A percentile compares a stretch with the other conserved stretches of the same genome.
phyloP scores from a whole-genome alignment of 2,888 invertebrate species.

The Drosophila lacicola region DNA sequence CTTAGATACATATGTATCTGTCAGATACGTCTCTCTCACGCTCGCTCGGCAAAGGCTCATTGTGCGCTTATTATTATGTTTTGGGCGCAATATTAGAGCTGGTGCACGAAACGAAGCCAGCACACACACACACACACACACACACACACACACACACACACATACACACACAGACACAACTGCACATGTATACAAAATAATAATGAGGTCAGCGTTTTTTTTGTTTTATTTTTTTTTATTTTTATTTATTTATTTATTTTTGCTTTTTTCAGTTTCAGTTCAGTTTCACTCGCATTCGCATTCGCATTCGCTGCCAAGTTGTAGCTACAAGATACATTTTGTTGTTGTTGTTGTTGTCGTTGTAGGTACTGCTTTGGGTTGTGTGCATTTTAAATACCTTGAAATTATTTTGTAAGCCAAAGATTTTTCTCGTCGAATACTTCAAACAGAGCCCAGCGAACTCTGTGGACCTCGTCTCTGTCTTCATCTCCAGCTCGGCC shows the following conservation, averaged over 20 bases:
- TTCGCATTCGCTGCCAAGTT: conserved; percentile 61
- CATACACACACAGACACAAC: conserved; percentile 17
- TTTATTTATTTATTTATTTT: conserved; percentile 53
- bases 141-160: conserved; percentile 8
- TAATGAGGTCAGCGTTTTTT: conserved; percentile 76
- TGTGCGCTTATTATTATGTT: conserved; percentile 50
- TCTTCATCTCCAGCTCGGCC: conserved; percentile 22
- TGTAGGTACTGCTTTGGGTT: conserved; percentile 56
- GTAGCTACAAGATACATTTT: conserved; percentile 73
- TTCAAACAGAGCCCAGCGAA: conserved; percentile 35
- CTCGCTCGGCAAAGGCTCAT: conserved; percentile 25
- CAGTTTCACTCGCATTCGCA: conserved; percentile 66
- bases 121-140: conserved; percentile 36
- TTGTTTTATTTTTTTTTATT: conserved; percentile 37
- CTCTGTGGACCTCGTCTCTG: conserved; percentile 6
- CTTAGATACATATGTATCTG: conserved; percentile 43
- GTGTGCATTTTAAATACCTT: conserved; percentile 76
- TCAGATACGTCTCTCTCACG: conserved; percentile 36
- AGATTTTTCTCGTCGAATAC: conserved; percentile 60
- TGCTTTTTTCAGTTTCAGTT: conserved; percentile 51
- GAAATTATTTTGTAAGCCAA: conserved; percentile 65
- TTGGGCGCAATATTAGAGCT: conserved; percentile 71
- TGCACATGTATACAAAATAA: conserved; percentile 65
- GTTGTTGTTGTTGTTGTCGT: conserved; percentile 45
- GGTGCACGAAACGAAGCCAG: conserved; percentile 65